Conservation (phyloP, 2,797 vertebrate genomes). For the Setipinna tenuifilis region DNA sequence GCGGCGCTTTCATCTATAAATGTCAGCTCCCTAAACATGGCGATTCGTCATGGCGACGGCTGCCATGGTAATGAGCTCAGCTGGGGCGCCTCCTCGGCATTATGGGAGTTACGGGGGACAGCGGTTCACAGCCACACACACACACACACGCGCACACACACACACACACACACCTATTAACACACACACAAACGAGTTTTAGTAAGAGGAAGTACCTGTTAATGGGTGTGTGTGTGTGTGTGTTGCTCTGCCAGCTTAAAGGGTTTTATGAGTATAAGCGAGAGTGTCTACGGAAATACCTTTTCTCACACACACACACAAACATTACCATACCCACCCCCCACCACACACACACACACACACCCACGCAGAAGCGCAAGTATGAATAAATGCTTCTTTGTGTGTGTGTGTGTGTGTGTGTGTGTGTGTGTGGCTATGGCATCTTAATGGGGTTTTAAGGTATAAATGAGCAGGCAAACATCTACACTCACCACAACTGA, state of each 20-base stretch:
- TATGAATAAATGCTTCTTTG: not conserved
- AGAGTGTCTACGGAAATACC: too few relatives aligned
- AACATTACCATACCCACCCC: not conserved
- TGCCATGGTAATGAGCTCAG: conserved; percentile 34
- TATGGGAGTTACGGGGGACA: conserved; percentile 50
- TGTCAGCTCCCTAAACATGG: conserved; percentile 55
- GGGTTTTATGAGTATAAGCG: too few relatives aligned
- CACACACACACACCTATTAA: not conserved
- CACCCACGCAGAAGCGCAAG: not conserved
- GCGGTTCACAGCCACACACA: conserved; percentile 19
- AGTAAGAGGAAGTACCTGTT: too few relatives aligned
- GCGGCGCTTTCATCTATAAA: conserved; percentile 52
- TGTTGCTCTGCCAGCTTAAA: too few relatives aligned
- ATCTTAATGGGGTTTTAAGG: too few relatives aligned
- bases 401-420: not conserved
- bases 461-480: too few relatives aligned
- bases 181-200: too few relatives aligned
- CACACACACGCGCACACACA: not conserved
- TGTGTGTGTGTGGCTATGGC: not conserved
- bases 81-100: not conserved
- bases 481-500: too few relatives aligned
- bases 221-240: too few relatives aligned
- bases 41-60: conserved; percentile 58
- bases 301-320: not conserved
- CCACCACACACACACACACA: too few relatives aligned